Conservation (phyloP, 2,888 invertebrate species). For the Cosmia pyralina region DNA sequence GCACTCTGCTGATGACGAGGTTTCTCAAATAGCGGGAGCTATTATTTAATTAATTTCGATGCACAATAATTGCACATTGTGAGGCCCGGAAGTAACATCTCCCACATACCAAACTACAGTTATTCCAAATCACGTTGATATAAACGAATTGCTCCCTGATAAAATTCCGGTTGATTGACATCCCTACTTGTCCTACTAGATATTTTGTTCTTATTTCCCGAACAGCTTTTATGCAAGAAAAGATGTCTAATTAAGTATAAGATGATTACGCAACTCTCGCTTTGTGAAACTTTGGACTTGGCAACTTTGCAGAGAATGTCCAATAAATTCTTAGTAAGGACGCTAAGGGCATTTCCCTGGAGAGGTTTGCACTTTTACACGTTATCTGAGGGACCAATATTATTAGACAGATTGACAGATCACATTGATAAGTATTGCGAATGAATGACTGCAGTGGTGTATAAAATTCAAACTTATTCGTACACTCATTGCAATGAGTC, state of each 20-base stretch:
- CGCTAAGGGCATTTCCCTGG: background rate
- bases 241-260: background rate
- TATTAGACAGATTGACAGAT: slow-evolving; percentile 1
- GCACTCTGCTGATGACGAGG: background rate
- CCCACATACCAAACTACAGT: background rate
- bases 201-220: background rate
- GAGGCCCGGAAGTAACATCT: background rate
- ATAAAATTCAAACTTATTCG: slow-evolving; percentile 2
- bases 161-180: background rate
- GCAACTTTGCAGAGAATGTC: slow-evolving; percentile 5
- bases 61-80: background rate
- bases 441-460: slow-evolving; percentile 3
- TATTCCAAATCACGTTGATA: background rate
- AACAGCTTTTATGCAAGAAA: background rate
- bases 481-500: slow-evolving; percentile 17
- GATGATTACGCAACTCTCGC: background rate
- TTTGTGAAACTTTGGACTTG: background rate
- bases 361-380: background rate
- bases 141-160: background rate
- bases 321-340: background rate
- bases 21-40: background rate
- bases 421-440: slow-evolving; percentile 6
- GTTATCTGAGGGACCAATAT: background rate
- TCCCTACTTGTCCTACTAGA: background rate
- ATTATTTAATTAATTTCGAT: background rate